These are phyloP conservation scores for Chiloscyllium plagiosum DNA, from an alignment of 2,113 vertebrate species.

Conservation along the genomic window DNA sequence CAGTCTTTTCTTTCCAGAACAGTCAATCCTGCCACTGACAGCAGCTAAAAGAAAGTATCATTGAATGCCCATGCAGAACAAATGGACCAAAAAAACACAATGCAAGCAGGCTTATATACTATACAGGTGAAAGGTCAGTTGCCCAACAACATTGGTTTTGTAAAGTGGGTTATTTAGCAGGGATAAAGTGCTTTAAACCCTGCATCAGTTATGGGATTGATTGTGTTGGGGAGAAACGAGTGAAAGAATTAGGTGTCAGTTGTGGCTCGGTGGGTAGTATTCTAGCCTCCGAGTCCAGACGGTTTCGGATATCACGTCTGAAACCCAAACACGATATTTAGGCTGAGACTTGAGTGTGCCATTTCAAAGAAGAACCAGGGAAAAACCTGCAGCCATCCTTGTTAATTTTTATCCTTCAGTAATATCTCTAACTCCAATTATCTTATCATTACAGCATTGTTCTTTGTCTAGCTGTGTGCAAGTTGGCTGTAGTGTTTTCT, in stretches of 20 bases:
- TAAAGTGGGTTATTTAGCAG: neutral
- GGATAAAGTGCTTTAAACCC: neutral
- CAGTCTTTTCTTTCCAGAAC: neutral
- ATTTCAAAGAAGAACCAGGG: neutral
- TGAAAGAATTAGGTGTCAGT: neutral
- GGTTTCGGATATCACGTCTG: neutral
- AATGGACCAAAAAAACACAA: neutral
- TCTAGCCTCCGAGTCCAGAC: neutral
- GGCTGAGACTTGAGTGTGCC: neutral
- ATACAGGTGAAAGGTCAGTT: neutral
- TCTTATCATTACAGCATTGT: neutral
- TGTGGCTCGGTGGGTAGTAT: neutral
- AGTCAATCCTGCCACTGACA: neutral
- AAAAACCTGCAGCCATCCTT: neutral
- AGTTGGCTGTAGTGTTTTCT: neutral
- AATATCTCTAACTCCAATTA: neutral
- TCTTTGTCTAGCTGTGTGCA: neutral
- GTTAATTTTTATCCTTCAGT: neutral
- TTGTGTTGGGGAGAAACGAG: neutral
- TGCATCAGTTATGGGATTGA: neutral
- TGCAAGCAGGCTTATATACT: neutral
- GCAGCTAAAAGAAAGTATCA: neutral
- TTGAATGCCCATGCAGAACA: neutral
- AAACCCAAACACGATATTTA: too few species aligned
- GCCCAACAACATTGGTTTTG: neutral